Percentiles rank a stretch among this genome's conserved stretches.
Conservation (phyloP, 2,888 invertebrate genomes). For the Cancer borealis region DNA sequence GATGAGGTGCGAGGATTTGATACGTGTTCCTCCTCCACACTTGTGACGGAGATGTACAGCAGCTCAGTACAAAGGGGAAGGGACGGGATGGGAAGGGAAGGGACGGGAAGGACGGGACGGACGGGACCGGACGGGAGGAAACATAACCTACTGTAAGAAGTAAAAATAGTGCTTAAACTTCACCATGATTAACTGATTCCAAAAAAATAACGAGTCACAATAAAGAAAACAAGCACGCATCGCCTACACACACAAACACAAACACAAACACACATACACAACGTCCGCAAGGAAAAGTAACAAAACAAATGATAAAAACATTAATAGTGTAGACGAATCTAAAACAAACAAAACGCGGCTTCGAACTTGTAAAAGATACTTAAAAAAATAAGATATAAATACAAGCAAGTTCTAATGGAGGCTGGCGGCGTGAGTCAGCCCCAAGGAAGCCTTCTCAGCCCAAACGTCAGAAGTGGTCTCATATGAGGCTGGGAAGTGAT, state of each 20-base stretch:
- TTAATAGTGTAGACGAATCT: not conserved
- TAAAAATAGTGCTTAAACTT: too few species aligned
- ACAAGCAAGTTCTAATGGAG: not conserved
- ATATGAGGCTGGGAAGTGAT: slow-evolving; percentile 21
- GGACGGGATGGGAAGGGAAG: not conserved
- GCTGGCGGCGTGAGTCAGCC: not conserved
- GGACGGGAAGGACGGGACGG: not conserved
- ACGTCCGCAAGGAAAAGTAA: too few species aligned
- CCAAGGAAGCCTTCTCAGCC: not conserved
- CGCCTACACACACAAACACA: too few species aligned
- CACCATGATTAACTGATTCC: too few species aligned
- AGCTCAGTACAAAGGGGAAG: not conserved
- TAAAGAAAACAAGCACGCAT: too few species aligned
- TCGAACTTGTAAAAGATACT: not conserved
- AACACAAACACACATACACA: too few species aligned
- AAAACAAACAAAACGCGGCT: not conserved
- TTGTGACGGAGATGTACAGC: not conserved
- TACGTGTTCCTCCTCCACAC: not conserved
- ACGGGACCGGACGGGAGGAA: too few species aligned
- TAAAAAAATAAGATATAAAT: not conserved
- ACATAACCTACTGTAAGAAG: too few species aligned
- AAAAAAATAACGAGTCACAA: too few species aligned
- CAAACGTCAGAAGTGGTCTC: not conserved
- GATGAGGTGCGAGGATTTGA: not conserved
- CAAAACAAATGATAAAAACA: not conserved